A percentile compares a stretch with the other conserved stretches of the same genome.
Conservation (phyloP, 2,888 invertebrate species). For the Reticulitermes lucifugus region DNA sequence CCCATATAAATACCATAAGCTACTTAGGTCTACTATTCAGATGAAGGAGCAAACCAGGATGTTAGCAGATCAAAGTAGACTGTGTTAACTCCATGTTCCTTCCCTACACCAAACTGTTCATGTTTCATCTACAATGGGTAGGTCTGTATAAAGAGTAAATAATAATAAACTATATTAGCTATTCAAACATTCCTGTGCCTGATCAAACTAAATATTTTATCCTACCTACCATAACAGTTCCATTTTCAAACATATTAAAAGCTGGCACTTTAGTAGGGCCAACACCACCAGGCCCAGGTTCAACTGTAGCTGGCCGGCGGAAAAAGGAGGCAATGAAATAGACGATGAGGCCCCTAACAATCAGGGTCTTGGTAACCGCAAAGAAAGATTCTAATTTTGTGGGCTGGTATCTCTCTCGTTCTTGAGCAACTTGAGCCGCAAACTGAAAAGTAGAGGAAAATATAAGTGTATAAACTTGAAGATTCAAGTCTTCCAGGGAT, state of each 20-base stretch:
- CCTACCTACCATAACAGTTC: constrained; percentile 73
- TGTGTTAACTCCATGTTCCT: no score
- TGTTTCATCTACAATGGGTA: no score
- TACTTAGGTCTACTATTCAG: no score
- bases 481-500: no score
- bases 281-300: constrained; percentile 48
- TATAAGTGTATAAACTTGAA: no score
- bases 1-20: no score
- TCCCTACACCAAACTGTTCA: no score
- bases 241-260: constrained; percentile 85
- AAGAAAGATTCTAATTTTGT: constrained; percentile 82
- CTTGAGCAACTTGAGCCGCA: constrained; percentile 51
- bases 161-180: no score
- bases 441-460: constrained; percentile 36
- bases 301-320: constrained; percentile 70
- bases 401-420: constrained; percentile 66
- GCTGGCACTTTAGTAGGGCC: constrained; percentile 64
- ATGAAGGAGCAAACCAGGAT: no score
- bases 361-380: constrained; percentile 85
- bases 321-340: constrained; percentile 95
- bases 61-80: no score
- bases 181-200: no score
- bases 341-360: constrained; percentile 89
- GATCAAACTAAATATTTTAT: constrained; percentile 11
- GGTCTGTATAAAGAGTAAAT: no score